Conservation (phyloP, 2,888 invertebrate species). For the Rotaria macrura region DNA sequence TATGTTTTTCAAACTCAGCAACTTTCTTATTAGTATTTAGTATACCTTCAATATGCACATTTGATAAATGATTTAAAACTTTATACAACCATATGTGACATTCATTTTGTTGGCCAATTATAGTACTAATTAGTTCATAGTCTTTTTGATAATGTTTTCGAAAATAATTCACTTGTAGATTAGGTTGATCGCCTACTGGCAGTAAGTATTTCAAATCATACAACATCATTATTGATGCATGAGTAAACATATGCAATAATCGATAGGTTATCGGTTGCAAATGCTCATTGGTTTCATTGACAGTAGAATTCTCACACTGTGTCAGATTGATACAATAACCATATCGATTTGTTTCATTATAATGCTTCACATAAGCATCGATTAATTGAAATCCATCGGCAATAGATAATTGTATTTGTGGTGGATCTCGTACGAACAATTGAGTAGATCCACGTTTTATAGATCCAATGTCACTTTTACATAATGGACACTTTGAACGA, state of each 20-base stretch:
- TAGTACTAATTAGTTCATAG: background rate
- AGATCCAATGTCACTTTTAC: background rate
- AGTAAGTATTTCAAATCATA: background rate
- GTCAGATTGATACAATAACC: background rate
- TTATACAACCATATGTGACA: background rate
- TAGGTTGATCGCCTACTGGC: background rate
- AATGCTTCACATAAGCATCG: background rate
- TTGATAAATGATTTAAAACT: background rate
- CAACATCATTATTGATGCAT: background rate
- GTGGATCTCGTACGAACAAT: background rate
- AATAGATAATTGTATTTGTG: background rate
- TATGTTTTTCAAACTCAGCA: background rate
- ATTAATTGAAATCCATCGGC: background rate
- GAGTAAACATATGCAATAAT: background rate
- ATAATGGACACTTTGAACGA: background rate
- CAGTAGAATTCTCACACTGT: background rate
- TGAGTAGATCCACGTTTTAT: background rate
- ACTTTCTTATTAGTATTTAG: background rate
- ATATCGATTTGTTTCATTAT: background rate
- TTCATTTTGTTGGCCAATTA: background rate
- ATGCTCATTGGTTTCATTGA: background rate
- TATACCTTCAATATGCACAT: background rate
- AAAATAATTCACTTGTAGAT: background rate
- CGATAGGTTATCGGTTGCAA: background rate
- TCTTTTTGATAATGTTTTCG: background rate